Evolutionary conservation across 2,888 invertebrate species (phyloP).

Genomic region (Lissocephala sabroskyi): DNA sequence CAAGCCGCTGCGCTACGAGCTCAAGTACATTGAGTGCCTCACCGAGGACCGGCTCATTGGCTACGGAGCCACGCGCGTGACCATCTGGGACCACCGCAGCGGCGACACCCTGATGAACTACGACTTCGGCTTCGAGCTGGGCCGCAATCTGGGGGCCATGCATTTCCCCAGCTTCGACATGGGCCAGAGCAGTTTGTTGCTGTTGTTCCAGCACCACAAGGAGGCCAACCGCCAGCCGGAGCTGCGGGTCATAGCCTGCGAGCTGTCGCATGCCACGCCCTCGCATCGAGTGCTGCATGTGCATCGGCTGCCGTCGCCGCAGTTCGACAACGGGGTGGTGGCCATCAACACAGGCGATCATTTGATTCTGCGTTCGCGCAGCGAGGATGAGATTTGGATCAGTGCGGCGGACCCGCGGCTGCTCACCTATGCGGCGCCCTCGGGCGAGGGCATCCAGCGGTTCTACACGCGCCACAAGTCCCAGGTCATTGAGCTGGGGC

Average conservation of each 20-base stretch:
- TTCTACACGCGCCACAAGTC: constrained; percentile 63
- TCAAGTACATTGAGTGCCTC: constrained; percentile 66
- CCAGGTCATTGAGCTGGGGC: constrained; percentile 61
- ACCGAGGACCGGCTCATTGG: constrained; percentile 70
- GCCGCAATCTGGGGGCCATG: constrained; percentile 64
- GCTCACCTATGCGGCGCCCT: constrained; percentile 50
- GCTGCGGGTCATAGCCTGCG: constrained; percentile 64
- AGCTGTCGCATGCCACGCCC: constrained; percentile 60
- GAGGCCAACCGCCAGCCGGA: constrained; percentile 35
- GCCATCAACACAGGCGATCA: constrained; percentile 66
- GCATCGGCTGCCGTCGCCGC: constrained; percentile 53
- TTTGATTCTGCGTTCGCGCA: constrained; percentile 51
- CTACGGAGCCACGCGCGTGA: constrained; percentile 66
- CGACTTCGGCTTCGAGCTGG: constrained; percentile 65
- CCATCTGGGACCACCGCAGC: constrained; percentile 71
- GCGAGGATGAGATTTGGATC: constrained; percentile 67
- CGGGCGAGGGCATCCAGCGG: constrained; percentile 37
- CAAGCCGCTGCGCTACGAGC: constrained; percentile 65
- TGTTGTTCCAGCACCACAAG: constrained; percentile 52
- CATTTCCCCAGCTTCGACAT: constrained; percentile 65
- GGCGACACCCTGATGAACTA: constrained; percentile 70
- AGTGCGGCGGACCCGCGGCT: constrained; percentile 58
- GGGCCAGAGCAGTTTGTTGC: constrained; percentile 59
- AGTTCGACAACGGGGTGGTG: constrained; percentile 48
- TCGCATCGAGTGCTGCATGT: constrained; percentile 63